Conservation (phyloP, 2,888 invertebrate species). For the Apamea crenata region DNA sequence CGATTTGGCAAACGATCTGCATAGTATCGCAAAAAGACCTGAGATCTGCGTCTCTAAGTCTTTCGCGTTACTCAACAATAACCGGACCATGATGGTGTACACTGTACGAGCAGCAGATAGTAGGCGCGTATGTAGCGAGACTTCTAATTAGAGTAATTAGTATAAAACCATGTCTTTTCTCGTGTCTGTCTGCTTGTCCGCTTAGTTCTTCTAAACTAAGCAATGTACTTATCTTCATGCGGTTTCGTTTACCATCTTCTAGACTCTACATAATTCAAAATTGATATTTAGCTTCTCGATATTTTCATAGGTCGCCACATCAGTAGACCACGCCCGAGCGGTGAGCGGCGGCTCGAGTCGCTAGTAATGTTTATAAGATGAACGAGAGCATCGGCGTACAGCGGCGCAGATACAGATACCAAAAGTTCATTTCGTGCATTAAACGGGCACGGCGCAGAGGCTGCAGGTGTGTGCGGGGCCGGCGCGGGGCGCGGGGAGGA, state of each 20-base stretch:
- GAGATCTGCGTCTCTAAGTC: background rate
- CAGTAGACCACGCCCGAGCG: background rate
- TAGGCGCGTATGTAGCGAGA: too few relatives aligned
- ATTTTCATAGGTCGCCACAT: background rate
- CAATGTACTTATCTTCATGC: background rate
- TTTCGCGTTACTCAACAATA: background rate
- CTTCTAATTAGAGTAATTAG: too few relatives aligned
- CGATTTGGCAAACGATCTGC: slow-evolving; percentile 55
- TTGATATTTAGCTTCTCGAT: background rate
- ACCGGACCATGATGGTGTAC: background rate
- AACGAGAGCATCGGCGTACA: slow-evolving; percentile 37
- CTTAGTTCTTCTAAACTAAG: background rate
- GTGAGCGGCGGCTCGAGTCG: background rate
- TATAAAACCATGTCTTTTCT: background rate
- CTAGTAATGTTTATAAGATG: background rate
- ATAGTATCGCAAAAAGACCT: slow-evolving; percentile 18
- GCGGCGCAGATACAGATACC: slow-evolving; percentile 56
- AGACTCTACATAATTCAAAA: background rate
- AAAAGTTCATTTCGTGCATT: slow-evolving; percentile 77
- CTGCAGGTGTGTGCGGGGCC: slow-evolving; percentile 65
- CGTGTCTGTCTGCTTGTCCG: background rate
- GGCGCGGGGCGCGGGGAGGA: slow-evolving; percentile 14
- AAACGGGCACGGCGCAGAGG: slow-evolving; percentile 72
- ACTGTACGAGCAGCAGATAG: background rate
- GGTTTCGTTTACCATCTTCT: slow-evolving; percentile 1